A percentile compares a stretch with the other conserved stretches of the same genome.
phyloP scores from a whole-genome alignment of 2,797 vertebrate genomes.

The Acestrorhynchus altus region DNA sequence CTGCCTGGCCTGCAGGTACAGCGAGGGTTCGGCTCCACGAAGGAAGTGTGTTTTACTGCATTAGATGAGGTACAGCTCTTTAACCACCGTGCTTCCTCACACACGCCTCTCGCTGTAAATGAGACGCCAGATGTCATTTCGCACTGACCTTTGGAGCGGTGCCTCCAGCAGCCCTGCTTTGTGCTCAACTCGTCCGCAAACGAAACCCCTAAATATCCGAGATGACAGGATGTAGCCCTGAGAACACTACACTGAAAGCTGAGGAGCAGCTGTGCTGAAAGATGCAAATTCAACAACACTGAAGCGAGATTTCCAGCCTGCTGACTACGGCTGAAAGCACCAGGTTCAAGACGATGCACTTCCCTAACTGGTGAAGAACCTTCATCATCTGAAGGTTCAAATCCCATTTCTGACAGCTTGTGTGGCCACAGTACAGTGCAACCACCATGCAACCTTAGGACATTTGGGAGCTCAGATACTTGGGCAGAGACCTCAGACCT shows the following conservation, averaged over 20 bases:
- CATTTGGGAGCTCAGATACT: too few species aligned
- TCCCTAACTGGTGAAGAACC: too few species aligned
- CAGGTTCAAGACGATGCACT: too few species aligned
- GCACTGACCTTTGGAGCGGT: background rate
- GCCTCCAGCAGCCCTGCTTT: background rate
- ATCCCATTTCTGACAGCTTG: too few species aligned
- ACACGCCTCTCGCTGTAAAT: background rate
- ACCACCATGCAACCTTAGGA: too few species aligned
- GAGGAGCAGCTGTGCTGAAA: background rate
- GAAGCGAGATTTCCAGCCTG: background rate
- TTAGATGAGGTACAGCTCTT: background rate
- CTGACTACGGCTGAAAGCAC: background rate
- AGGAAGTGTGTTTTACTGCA: background rate
- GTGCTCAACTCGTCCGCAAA: background rate
- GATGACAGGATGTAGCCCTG: background rate
- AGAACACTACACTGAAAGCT: background rate
- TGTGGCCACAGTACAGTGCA: too few species aligned
- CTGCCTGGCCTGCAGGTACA: background rate
- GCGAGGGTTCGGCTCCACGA: background rate
- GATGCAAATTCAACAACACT: background rate
- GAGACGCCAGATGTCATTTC: background rate
- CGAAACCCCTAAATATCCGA: background rate
- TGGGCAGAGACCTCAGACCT: too few species aligned
- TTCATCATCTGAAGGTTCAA: too few species aligned
- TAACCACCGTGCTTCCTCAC: constrained; percentile 30